Evolutionary conservation across 2,113 vertebrate genomes (phyloP), one percentile per base, ranked within the genome.

Genomic region (Dipodomys ordii): DNA sequence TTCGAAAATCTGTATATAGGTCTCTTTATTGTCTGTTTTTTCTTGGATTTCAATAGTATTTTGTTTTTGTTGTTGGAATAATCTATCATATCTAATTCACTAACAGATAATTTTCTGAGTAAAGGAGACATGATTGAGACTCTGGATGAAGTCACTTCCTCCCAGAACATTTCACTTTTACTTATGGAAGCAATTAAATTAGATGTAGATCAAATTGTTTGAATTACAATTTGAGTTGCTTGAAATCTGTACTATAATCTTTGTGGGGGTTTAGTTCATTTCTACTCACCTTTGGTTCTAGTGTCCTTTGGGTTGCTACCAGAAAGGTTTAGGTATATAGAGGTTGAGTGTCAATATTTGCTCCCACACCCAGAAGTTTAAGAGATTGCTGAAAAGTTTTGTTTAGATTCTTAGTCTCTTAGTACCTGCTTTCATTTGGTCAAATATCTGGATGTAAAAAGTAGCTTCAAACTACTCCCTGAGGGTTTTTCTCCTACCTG

Each of bases 151-250:
- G 76, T 84, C 22, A 91, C 30, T 91, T 86, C 86, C 32, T 92
- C 32, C 27, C 91, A 23, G 44, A 88, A 82, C 30, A 82, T 91
- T 92, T 92, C 94, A 67, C 39, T 91, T 91, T 84, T 92, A 30
- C 65, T 94, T 90, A 77, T 81, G 60, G 28, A 92, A 57, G 15
- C 27, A 80, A 20, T 77, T 87, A 53, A 53, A 87, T 19, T 91
- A 90, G 81, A 83, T 88, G 67, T 44, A 87, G 82, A 80, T 81
- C n/a, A 88, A 7, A 7, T 44, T 84, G 68, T 87, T 28, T 92
- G 7, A 35, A 23, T 93, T 68, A 84, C 11, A 57, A 73, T 12
- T 76, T 87, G 44, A 89, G 15, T 80, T 88, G n/a, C 10, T 53
- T 84, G 20, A 87, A 83, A 68, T 62, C 64, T 87, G 2, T 80